phyloP scores from a whole-genome alignment of 2,797 vertebrate genomes.

The Danio kyathit region DNA sequence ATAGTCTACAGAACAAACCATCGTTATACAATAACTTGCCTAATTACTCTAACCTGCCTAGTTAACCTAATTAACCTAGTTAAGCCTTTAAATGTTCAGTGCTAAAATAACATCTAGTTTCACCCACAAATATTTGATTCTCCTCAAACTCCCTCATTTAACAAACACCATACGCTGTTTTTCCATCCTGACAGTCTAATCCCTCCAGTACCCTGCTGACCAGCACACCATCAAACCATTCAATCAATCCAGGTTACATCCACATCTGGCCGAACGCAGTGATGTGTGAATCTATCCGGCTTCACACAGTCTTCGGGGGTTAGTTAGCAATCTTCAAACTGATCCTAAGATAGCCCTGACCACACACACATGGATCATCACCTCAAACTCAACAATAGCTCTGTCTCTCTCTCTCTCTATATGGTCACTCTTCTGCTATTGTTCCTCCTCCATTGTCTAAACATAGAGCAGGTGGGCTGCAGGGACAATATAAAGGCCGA shows the following conservation, averaged over 20 bases:
- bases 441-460: constrained; percentile 82
- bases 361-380: constrained; percentile 48
- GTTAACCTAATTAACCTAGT: too few species aligned
- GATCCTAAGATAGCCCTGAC: constrained; percentile 58
- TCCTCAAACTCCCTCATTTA: too few species aligned
- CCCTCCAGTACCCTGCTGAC: too few species aligned
- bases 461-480: constrained; percentile 80
- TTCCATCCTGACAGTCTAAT: too few species aligned
- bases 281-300: constrained; percentile 41
- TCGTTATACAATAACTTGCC: too few species aligned
- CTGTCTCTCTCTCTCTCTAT: constrained; percentile 64
- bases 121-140: too few species aligned
- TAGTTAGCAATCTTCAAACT: background rate
- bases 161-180: too few species aligned
- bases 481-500: constrained; percentile 73
- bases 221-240: too few species aligned
- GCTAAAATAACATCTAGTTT: too few species aligned
- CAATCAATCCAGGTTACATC: background rate
- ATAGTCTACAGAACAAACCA: too few species aligned
- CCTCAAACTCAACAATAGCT: constrained; percentile 26
- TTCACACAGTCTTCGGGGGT: constrained; percentile 31
- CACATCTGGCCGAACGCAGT: constrained; percentile 24
- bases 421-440: constrained; percentile 66
- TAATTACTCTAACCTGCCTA: too few species aligned
- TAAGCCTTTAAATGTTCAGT: too few species aligned